Base-by-base conservation (phyloP, 2,113 vertebrate species). In the Pterocles orientalis region DNA sequence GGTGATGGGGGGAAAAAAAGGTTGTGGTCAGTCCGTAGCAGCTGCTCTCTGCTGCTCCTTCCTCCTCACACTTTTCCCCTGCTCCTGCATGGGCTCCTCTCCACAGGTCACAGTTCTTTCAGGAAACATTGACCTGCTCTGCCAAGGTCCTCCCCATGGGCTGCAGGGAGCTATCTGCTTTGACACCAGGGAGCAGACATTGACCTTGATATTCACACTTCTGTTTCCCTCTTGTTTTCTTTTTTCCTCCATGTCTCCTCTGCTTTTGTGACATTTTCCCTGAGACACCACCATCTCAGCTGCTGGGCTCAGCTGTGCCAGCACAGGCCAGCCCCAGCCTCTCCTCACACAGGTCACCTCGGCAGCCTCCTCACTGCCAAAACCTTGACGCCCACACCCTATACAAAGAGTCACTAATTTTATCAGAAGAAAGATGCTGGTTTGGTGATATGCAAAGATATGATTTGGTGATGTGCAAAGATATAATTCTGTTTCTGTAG, bases 281-380 rank as follows among this genome's bases (percentile, higher is more conserved):
- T 9, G 33, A n/a, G 45, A 5, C 36, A 18, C 12, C 65, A 28
- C 31, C 14, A 8, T 1, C 15, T 18, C 47, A 28, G n/a, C 39
- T 47, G n/a, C 3, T 7, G 48, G 33, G 12, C 47, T 56, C 12
- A 53, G 45, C 29, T 5, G 4, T 31, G 21, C 31, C 34, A 4
- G 9, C n/a, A 26, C 1, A 0, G 34, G 21, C 18, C 65, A 64
- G 4, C 18, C 12, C 18, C 2, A 2, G 57, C 16, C 18, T 33
- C 57, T 64, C 23, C 34, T 78, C 41, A 34, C 48, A 50, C 24
- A 26, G 29, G 9, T 39, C 50, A 9, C 41, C 26, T n/a, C 14
- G 45, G 10, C 18, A 64, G 50, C 17, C 13, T 48, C 48, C 26
- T 18, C 34, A 6, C 51, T 70, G 43, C 24, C 28, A 58, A 39